Evolutionary conservation across 2,888 invertebrate species (phyloP), one percentile per base, ranked within the genome.

Genomic region (Lasioglossum calceatum): DNA sequence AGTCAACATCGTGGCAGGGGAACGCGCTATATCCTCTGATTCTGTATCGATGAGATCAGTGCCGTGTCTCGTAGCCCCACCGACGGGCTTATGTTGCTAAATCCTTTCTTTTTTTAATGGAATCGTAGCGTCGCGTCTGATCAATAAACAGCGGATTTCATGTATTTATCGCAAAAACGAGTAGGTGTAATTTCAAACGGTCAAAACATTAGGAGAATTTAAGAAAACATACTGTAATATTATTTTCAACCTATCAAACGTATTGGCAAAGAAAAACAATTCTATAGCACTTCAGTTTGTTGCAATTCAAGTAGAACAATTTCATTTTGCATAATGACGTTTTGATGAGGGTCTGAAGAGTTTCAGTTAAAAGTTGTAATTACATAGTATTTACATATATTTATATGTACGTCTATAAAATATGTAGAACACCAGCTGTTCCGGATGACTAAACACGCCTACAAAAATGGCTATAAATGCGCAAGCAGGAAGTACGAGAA

Each of bases 1-100:
- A 91, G 88, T 87, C 87, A 85, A 88, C 75, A 75, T 84, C 74
- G 76, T 84, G 85, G 82, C 88, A 87, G 82, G 85, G 82, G 84
- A 89, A 88, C 79, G 84, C 81, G 54, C 81, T 80, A 73, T 84
- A 76, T 87, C 82, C 81, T 64, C 39, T 70, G 88, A 87, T 85
- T 88, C 64, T 87, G 84, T 86, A 91, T 82, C 87, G 75, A 79
- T 58, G 42, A 44, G 73, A 47, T 64, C 89, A 90, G 90, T 74
- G 44, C 77, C 90, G 90, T 90, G 84, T 23, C 64, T 14, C 8
- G 0, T 5, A 23, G 19, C 14, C 4, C 44, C 67, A 23, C 27
- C 27, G 5, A n/a, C 23, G 7, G n/a, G 16, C 7, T 16, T 32
- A 2, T 42, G 7, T n/a, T 14, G 2, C 1, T 67, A 23, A 16